phyloP scores from a whole-genome alignment of 1,140 invertebrate species.

The Bombyx mandarina region DNA sequence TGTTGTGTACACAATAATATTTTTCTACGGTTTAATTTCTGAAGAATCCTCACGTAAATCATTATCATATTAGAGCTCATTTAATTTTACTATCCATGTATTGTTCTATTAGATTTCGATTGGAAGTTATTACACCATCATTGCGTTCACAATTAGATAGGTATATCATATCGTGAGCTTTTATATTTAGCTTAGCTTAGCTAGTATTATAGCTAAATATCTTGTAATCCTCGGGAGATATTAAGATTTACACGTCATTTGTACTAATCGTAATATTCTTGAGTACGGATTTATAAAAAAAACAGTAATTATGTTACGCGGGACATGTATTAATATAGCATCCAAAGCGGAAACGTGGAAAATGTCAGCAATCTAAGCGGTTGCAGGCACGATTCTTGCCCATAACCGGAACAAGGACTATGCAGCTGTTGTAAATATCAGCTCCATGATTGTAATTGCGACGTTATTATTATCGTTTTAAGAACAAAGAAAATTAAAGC shows the following conservation, averaged over 20 bases:
- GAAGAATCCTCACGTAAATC: no score
- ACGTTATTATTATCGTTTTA: slow-evolving; percentile 52
- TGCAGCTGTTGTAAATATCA: slow-evolving; percentile 65
- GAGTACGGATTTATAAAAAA: not conserved
- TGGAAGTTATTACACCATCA: slow-evolving; percentile 18
- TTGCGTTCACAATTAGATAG: slow-evolving; percentile 1
- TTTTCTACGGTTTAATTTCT: no score
- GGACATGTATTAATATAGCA: slow-evolving; percentile 65
- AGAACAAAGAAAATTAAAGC: slow-evolving; percentile 57
- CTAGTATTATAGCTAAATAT: no score
- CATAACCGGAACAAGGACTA: slow-evolving; percentile 67
- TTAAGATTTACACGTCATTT: not conserved
- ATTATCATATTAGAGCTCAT: no score
- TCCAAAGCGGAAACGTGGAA: slow-evolving; percentile 64
- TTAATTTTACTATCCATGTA: no score
- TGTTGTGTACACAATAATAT: slow-evolving; percentile 3
- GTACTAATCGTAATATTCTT: not conserved
- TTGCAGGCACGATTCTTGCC: slow-evolving; percentile 59
- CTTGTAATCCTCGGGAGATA: not conserved
- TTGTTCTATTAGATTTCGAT: no score
- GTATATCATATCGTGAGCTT: not conserved
- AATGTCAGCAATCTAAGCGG: slow-evolving; percentile 63
- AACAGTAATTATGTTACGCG: slow-evolving; percentile 1
- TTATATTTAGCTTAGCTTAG: no score
- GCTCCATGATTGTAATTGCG: slow-evolving; percentile 56